Evolutionary conservation across 1,140 invertebrate genomes (phyloP).

Genomic region (Bombyx mori): ASM3026992v2 NC_085118.1:8228001-8228500

Average conservation of each 20-base stretch:
- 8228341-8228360: constrained; percentile 50
- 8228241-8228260: constrained; percentile 68
- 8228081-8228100: constrained; percentile 93
- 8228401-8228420: constrained; percentile 49
- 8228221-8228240: constrained; percentile 74
- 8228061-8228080: constrained; percentile 94
- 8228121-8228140: constrained; percentile 61
- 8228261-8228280: constrained; percentile 71
- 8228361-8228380: constrained; percentile 45
- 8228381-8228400: constrained; percentile 51
- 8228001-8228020: constrained; percentile 94
- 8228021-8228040: constrained; percentile 96
- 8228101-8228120: constrained; percentile 80
- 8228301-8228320: constrained; percentile 45
- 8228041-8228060: constrained; percentile 97
- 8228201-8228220: constrained; percentile 61
- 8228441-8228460: constrained; percentile 35
- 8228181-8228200: constrained; percentile 50
- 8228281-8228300: constrained; percentile 64
- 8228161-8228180: constrained; percentile 39
- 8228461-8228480: constrained; percentile 47
- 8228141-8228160: constrained; percentile 35
- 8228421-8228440: constrained; percentile 54
- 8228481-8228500: constrained; percentile 51
- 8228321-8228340: constrained; percentile 48